Base-by-base conservation (phyloP, 2,113 vertebrate species). In the Cygnus atratus region DNA sequence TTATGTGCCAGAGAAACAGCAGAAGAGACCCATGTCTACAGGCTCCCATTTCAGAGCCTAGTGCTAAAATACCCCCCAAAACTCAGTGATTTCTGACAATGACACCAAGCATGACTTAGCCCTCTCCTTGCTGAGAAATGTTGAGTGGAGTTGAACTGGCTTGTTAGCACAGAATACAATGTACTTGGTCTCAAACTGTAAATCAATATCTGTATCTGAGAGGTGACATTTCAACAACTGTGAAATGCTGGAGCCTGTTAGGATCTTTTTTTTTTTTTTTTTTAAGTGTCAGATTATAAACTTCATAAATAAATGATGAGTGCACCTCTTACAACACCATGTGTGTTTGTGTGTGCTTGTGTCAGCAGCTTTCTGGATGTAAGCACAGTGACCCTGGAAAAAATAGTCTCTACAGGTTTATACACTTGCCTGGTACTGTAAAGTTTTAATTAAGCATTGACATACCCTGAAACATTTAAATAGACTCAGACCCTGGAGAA, bases 161-260 rank as follows among this genome's bases (percentile, higher is more conserved):
- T 94, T 96, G 95, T 96, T 96, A 90, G 94, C 82, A 94, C 79
- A 84, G 93, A 96, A 88, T 96, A 80, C 92, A 91, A 6, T 79
- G 84, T 84, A 84, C 94, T 93, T 87, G 93, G 93, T 82, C 97
- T 97, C 91, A 90, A 97, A 97, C 97, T 97, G 96, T 98, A 97
- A 98, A 98, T 98, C 98, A 97, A 98, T 98, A 97, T 82, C 86
- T 96, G 73, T 72, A 28, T 96, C 93, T 96, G 95, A 98, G 97
- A 98, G 97, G 97, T 98, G 98, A 98, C 98, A 97, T 98, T 98
- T 97, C 97, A 96, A 97, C 97, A 97, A 95, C 95, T 96, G 95
- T 67, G 95, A 96, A 97, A 96, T 81, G 96, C 96, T 97, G 97
- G 91, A 98, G 97, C 97, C 97, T 94, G 80, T 92, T 96, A 96